Base-by-base conservation (phyloP, 1,140 invertebrate species). In the Platyscapa corneri region DNA sequence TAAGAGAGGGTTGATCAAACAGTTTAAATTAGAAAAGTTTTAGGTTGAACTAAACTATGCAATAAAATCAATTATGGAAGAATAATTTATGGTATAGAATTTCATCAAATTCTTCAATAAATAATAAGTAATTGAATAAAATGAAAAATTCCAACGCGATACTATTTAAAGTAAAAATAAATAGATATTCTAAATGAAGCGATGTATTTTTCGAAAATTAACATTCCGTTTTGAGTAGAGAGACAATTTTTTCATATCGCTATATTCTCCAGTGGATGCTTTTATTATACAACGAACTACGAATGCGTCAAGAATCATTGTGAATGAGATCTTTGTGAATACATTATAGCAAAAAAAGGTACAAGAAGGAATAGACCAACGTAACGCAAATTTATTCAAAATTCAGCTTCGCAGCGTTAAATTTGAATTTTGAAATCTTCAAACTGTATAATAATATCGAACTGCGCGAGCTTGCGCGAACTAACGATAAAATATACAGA, bases 381-480 rank as follows among this genome's bases (percentile, higher is more conserved):
- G 42, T 20, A 53, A 76, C n/a, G 75, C 49, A 77, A 83, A 87
- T 87, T 85, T 84, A 87, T 87, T 88, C 81, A 78, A 37, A 53
- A 42, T 75, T 64, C n/a, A 34, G 82, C 10, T 65, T 42, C 39
- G 0, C 39, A 12, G 42, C 65, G 42, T 72, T 70, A 49, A 82
- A 72, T 70, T 82, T 82, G 67, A 82, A 82, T 72, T 82, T 72
- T 30, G 65, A 82, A 30, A 82, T 72, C 42, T 30, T 23, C 37
- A 39, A 67, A 37, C 53, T 53, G 80, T 18, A 80, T 72, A 72
- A 82, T 82, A 30, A 72, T 72, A 72, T 72, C 46, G 80, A 72
- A 34, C 30, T n/a, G 7, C 75, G 7, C 75, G 12, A 46, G 37
- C 70, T 75, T 70, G 23, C 32, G 16, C 39, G 72, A 75, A 42